Conservation (phyloP, 2,113 vertebrate species). For the Alligator mississippiensis region DNA sequence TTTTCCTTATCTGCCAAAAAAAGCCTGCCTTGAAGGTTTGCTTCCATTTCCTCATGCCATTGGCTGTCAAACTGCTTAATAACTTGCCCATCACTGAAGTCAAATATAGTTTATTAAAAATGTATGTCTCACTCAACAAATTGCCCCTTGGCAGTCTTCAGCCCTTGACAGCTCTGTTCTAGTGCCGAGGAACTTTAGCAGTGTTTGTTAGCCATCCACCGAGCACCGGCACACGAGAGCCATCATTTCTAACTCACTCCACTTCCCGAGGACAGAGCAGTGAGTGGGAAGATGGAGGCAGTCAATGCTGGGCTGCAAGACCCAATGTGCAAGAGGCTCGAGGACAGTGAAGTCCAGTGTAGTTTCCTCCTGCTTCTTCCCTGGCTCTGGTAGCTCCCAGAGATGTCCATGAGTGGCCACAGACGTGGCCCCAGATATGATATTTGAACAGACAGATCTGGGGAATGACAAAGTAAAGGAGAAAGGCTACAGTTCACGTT, state of each 20-base stretch:
- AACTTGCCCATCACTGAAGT: conserved; percentile 70
- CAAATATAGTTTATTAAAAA: conserved; percentile 74
- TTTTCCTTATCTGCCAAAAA: conserved; percentile 70
- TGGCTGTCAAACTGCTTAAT: conserved; percentile 75
- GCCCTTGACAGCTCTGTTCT: conserved; percentile 60
- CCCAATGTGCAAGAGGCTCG: neutral
- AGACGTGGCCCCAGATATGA: neutral
- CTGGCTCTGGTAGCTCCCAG: neutral
- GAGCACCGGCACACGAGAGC: neutral
- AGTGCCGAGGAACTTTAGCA: neutral
- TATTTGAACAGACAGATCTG: neutral
- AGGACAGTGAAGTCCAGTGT: neutral
- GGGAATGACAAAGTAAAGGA: neutral
- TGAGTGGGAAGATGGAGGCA: neutral
- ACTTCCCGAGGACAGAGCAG: neutral
- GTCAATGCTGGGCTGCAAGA: neutral
- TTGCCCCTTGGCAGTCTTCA: conserved; percentile 59
- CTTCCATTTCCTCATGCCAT: conserved; percentile 71
- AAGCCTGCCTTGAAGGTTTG: conserved; percentile 71
- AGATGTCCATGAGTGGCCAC: neutral
- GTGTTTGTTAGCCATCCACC: conserved; percentile 40
- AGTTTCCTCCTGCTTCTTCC: neutral
- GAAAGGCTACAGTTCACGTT: neutral
- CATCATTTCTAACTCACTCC: neutral
- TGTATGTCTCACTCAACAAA: conserved; percentile 63